These are phyloP conservation scores for Protophormia terraenovae DNA, from an alignment of 2,888 invertebrate genomes.

Conservation along the genomic window DNA sequence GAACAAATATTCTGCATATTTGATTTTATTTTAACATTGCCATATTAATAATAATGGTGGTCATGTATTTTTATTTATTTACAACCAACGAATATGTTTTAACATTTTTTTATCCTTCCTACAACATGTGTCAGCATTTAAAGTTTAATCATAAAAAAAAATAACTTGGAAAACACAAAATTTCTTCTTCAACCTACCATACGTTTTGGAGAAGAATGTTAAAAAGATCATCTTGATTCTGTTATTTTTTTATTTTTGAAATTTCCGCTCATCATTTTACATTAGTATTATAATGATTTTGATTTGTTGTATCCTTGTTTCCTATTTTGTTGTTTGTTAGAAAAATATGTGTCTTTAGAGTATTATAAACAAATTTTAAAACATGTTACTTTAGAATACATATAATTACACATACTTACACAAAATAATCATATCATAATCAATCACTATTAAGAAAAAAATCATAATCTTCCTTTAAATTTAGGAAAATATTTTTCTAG, in stretches of 20 bases:
- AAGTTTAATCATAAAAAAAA: neutral
- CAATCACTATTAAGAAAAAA: neutral
- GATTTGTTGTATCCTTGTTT: neutral
- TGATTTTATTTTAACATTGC: neutral
- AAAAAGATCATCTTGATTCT: neutral
- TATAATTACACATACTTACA: neutral
- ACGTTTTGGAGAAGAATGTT: neutral
- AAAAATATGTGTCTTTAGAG: neutral
- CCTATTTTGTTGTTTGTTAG: neutral
- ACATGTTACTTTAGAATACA: constrained; percentile 2
- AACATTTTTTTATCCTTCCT: constrained; percentile 13
- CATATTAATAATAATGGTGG: constrained; percentile 9
- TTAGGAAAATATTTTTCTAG: neutral
- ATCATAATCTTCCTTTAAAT: neutral
- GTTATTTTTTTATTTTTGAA: neutral
- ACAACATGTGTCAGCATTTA: neutral
- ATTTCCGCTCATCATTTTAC: neutral
- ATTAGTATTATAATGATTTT: neutral
- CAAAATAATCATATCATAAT: neutral
- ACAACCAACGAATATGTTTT: neutral
- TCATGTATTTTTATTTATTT: constrained; percentile 13
- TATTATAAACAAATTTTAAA: neutral
- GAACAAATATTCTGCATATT: constrained; percentile 11
- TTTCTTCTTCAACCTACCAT: neutral
- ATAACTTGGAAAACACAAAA: neutral